These are phyloP conservation scores for Aldrovandia affinis DNA, from an alignment of 2,797 vertebrate genomes.

Conservation along the genomic window DNA sequence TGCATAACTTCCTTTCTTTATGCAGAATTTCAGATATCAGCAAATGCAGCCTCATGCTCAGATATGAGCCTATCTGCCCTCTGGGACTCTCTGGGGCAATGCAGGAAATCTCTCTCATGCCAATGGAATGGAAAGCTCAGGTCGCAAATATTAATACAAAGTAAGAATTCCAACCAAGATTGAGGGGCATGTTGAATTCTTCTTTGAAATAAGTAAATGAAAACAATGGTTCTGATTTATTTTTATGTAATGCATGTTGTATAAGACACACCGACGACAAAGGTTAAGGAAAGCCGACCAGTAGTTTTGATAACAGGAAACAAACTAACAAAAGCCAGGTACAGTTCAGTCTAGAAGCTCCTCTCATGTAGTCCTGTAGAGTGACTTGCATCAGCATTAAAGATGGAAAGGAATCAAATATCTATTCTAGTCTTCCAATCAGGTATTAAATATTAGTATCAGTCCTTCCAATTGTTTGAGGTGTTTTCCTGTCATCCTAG, in stretches of 20 bases:
- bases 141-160: constrained; percentile 7
- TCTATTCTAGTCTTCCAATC: no score
- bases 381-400: no score
- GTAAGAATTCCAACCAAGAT: neutral
- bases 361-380: neutral
- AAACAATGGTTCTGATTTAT: neutral
- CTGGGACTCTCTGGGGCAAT: neutral
- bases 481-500: no score
- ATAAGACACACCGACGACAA: neutral
- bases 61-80: neutral
- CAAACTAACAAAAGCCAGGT: neutral
- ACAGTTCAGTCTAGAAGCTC: neutral
- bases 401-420: no score
- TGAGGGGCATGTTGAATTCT: neutral
- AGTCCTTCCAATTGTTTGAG: no score
- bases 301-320: neutral
- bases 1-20: neutral
- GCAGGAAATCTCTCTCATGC: constrained; percentile 9
- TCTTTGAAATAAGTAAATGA: neutral
- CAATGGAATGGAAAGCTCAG: neutral
- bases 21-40: neutral
- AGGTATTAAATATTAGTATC: no score
- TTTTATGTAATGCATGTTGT: neutral
- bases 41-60: neutral
- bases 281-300: neutral